Evolutionary conservation across 2,888 invertebrate genomes (phyloP).

Genomic region (Drosophila ezoana): DNA sequence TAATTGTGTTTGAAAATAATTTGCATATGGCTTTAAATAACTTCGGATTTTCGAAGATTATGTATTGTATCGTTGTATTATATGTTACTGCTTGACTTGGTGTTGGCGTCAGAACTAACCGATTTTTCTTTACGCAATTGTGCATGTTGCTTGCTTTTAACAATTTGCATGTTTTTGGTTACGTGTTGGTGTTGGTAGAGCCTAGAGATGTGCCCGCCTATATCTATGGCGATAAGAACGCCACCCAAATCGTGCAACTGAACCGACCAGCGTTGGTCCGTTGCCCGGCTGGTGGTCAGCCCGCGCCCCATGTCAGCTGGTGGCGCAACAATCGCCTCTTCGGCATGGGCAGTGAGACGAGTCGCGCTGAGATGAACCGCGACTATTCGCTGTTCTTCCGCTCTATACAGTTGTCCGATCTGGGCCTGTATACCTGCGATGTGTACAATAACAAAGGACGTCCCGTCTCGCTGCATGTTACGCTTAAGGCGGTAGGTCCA

Average conservation of each 20-base stretch:
- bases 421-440: conserved; percentile 95
- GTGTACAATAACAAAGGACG: conserved; percentile 93
- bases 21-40: neutral
- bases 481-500: conserved; percentile 90
- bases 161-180: conserved; percentile 45
- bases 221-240: conserved; percentile 89
- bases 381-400: conserved; percentile 91
- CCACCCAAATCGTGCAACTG: conserved; percentile 89
- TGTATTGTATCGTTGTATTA: neutral
- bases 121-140: conserved; percentile 32
- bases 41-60: conserved; percentile 8
- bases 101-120: conserved; percentile 69
- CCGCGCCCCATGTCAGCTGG: conserved; percentile 92
- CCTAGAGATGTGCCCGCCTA: conserved; percentile 85
- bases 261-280: conserved; percentile 89
- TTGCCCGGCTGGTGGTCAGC: conserved; percentile 93
- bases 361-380: conserved; percentile 87
- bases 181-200: conserved; percentile 60
- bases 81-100: conserved; percentile 34
- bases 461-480: conserved; percentile 91
- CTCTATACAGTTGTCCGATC: conserved; percentile 89
- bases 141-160: conserved; percentile 54
- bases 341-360: conserved; percentile 86
- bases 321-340: conserved; percentile 92
- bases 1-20: neutral